A percentile compares a stretch with the other conserved stretches of the same genome.
These are phyloP conservation scores for Stegana nigrithorax DNA, from an alignment of 2,888 invertebrate species.

Conservation along the genomic window DNA sequence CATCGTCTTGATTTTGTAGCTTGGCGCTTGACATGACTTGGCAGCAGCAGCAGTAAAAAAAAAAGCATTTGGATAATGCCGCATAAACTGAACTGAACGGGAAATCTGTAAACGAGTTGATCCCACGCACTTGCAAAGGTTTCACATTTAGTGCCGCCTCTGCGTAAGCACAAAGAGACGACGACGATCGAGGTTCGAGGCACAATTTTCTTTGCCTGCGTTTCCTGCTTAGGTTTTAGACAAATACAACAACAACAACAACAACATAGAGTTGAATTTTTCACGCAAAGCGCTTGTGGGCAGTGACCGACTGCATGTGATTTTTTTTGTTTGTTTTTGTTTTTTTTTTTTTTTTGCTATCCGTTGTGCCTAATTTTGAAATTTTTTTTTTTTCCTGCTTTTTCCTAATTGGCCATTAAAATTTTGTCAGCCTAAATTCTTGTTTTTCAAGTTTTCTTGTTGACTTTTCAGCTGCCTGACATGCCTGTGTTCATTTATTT, in stretches of 20 bases:
- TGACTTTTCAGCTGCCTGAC: background rate
- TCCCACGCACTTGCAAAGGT: conserved; percentile 27
- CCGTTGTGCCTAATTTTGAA: background rate
- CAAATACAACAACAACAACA: conserved; percentile 16
- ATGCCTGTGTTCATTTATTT: conserved; percentile 21
- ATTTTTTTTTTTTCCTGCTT: conserved; percentile 24
- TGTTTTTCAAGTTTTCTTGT: conserved; percentile 33
- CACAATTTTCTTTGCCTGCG: conserved; percentile 32
- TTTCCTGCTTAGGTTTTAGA: conserved; percentile 45
- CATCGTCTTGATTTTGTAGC: background rate
- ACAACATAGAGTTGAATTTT: background rate
- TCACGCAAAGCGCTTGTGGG: conserved; percentile 20
- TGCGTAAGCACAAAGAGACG: too few species aligned
- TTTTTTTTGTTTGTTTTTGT: background rate
- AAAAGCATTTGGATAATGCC: too few species aligned
- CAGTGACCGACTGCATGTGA: conserved; percentile 21
- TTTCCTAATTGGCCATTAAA: conserved; percentile 55
- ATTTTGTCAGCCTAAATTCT: conserved; percentile 32
- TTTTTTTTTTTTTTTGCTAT: background rate
- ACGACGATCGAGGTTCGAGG: background rate
- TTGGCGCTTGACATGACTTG: background rate
- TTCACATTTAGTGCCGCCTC: background rate
- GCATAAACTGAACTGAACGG: background rate
- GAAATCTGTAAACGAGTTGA: conserved; percentile 22
- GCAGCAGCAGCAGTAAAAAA: too few species aligned